phyloP scores from a whole-genome alignment of 2,888 invertebrate genomes.

The Peribatodes rhomboidaria region DNA sequence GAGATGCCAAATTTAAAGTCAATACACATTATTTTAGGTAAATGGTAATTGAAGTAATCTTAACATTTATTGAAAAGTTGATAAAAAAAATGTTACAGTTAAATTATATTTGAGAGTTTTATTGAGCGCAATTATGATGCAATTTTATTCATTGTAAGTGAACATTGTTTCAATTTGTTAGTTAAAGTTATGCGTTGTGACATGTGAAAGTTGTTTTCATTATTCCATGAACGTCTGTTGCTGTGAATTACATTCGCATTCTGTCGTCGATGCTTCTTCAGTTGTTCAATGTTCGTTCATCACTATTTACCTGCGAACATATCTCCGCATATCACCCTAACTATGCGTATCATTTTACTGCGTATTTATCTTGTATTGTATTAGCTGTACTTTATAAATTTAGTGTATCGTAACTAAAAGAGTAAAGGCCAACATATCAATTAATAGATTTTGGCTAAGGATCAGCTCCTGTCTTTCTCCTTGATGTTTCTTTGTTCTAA shows the following conservation, averaged over 20 bases:
- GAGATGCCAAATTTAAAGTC: slow-evolving; percentile 90
- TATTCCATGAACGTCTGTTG: slow-evolving; percentile 45
- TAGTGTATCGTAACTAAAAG: slow-evolving; percentile 66
- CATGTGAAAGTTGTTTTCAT: slow-evolving; percentile 75
- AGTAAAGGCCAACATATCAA: slow-evolving; percentile 81
- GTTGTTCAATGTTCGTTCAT: slow-evolving; percentile 22
- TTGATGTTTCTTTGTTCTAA: slow-evolving; percentile 44
- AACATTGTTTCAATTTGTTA: slow-evolving; percentile 86
- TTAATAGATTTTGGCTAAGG: slow-evolving; percentile 75
- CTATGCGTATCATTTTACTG: slow-evolving; percentile 69
- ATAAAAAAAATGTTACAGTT: slow-evolving; percentile 83
- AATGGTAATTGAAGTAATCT: slow-evolving; percentile 84
- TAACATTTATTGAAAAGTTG: slow-evolving; percentile 85
- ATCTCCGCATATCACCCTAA: slow-evolving; percentile 77
- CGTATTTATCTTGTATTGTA: slow-evolving; percentile 71
- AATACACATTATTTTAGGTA: slow-evolving; percentile 88
- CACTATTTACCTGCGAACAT: slow-evolving; percentile 59
- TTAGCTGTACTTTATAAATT: slow-evolving; percentile 70
- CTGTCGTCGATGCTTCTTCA: slow-evolving; percentile 44
- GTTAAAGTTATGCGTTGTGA: slow-evolving; percentile 85
- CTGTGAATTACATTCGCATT: slow-evolving; percentile 45
- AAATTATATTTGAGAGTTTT: slow-evolving; percentile 87
- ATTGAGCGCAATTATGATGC: slow-evolving; percentile 84
- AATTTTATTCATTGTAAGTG: slow-evolving; percentile 86
- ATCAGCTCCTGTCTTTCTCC: slow-evolving; percentile 58